phyloP scores from a whole-genome alignment of 2,888 invertebrate species.

The Macaria liturata region DNA sequence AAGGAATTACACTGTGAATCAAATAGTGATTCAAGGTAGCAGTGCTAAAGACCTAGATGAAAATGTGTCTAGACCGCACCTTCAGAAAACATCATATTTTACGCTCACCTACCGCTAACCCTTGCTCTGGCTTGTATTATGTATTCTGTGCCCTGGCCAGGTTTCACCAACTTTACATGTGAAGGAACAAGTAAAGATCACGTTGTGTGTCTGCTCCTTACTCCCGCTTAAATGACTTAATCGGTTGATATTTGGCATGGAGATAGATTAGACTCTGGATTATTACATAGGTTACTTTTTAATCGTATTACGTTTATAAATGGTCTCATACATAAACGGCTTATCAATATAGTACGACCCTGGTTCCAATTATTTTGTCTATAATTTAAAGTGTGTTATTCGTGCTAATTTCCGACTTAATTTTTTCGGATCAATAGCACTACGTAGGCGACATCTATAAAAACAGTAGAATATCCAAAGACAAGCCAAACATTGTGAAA shows the following conservation, averaged over 20 bases:
- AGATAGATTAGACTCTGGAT: neutral
- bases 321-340: no score
- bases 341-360: no score
- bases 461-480: no score
- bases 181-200: neutral
- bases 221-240: neutral
- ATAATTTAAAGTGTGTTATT: no score
- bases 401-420: no score
- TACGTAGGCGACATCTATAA: no score
- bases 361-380: no score
- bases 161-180: slow-evolving; percentile 36
- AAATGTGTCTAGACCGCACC: slow-evolving; percentile 37
- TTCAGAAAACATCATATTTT: slow-evolving; percentile 58
- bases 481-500: no score
- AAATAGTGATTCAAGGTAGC: no score
- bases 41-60: slow-evolving; percentile 22
- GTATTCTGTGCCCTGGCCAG: slow-evolving; percentile 32
- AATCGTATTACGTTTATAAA: neutral
- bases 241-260: neutral
- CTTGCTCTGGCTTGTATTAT: no score
- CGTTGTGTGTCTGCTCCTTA: neutral
- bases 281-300: neutral
- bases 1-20: no score
- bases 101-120: slow-evolving; percentile 42
- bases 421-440: no score